phyloP scores from a whole-genome alignment of 2,113 vertebrate species.

The Rallus limicola region DNA sequence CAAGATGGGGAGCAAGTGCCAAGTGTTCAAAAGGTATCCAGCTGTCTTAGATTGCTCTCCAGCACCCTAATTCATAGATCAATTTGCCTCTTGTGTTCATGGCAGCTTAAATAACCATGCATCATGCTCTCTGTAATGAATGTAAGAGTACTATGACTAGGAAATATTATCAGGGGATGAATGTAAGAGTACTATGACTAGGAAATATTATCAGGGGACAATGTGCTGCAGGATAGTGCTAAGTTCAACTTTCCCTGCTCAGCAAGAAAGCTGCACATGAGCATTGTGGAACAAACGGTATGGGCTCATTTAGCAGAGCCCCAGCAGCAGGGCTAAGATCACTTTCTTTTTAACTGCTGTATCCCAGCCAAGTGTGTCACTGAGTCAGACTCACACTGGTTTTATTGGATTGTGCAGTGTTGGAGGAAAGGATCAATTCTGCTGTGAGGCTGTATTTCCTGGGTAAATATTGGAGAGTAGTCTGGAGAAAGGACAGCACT shows the following conservation, averaged over 20 bases:
- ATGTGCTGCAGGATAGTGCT: background rate
- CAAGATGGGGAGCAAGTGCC: fast-evolving
- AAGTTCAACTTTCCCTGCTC: background rate
- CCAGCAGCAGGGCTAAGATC: background rate
- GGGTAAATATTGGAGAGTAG: background rate
- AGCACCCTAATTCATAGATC: background rate
- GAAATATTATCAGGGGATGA: too few species aligned
- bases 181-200: background rate
- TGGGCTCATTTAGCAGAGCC: background rate
- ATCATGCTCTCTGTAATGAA: background rate
- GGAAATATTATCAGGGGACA: background rate
- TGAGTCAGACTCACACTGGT: background rate
- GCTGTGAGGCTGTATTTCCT: background rate
- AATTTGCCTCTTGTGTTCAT: background rate
- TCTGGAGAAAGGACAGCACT: background rate
- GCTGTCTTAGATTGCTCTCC: background rate
- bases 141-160: background rate
- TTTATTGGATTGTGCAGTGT: background rate
- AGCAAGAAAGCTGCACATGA: background rate
- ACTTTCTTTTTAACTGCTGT: background rate
- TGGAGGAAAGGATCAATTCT: background rate
- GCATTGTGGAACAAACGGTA: background rate
- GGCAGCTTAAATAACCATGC: background rate
- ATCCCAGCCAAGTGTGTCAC: background rate
- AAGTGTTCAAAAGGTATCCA: background rate